Evolutionary conservation across 1,140 invertebrate genomes (phyloP).

Genomic region (Drosophila virilis): DNA sequence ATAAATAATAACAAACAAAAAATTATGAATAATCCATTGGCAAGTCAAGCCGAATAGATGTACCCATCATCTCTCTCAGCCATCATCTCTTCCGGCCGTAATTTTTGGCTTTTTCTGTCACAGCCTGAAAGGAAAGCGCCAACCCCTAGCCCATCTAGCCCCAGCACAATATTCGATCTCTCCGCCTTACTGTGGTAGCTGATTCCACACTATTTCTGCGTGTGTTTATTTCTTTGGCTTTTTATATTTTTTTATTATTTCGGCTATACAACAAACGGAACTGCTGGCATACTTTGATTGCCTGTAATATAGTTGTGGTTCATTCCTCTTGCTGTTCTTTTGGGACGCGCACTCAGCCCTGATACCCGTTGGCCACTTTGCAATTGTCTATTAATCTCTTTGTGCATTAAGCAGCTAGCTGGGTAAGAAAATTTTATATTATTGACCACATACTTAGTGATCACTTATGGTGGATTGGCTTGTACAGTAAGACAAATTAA

Average conservation of each 20-base stretch:
- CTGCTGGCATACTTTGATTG: too few species aligned
- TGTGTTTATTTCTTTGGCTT: conserved; percentile 52
- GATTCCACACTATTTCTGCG: conserved; percentile 31
- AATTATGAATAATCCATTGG: conserved; percentile 79
- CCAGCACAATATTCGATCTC: conserved; percentile 58
- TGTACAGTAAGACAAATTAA: conserved; percentile 12
- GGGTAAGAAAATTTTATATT: too few species aligned
- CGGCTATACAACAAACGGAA: too few species aligned
- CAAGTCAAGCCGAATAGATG: conserved; percentile 22
- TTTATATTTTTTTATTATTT: conserved; percentile 4
- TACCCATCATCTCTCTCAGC: background rate
- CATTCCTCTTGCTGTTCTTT: too few species aligned
- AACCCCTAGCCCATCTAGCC: background rate
- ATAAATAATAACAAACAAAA: conserved; percentile 47
- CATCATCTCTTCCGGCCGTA: too few species aligned
- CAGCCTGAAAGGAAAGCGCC: conserved; percentile 1
- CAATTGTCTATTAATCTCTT: too few species aligned
- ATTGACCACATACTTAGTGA: conserved; percentile 31
- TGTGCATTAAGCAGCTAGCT: too few species aligned
- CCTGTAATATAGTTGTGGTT: too few species aligned
- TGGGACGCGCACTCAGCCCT: too few species aligned
- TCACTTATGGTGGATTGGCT: conserved; percentile 31
- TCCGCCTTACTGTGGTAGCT: conserved; percentile 47
- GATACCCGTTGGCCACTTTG: too few species aligned
- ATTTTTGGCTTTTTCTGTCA: conserved; percentile 34